phyloP scores from a whole-genome alignment of 37 sponge, comb jelly and placozoan genomes.

The Beroe ovata region DNA sequence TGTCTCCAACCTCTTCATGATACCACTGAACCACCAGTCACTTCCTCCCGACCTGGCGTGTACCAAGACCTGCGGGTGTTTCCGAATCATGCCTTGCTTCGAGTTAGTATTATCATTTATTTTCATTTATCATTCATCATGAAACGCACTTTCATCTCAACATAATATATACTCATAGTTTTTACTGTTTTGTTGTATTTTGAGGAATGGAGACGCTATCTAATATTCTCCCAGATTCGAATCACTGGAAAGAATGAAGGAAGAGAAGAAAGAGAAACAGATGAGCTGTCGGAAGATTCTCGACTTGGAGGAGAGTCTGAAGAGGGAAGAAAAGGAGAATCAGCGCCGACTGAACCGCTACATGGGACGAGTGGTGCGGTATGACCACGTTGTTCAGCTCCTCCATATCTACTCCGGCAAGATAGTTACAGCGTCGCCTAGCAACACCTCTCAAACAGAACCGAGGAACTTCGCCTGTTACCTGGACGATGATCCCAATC shows the following conservation, averaged over 20 bases:
- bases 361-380: slow-evolving; percentile 26
- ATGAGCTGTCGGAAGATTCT: slow-evolving; percentile 20
- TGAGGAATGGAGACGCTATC: no score
- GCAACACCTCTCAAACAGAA: slow-evolving; percentile 25
- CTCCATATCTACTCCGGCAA: slow-evolving; percentile 37
- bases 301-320: slow-evolving; percentile 35
- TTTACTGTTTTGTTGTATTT: no score
- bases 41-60: slow-evolving; percentile 22
- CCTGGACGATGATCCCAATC: slow-evolving; percentile 26
- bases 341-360: slow-evolving; percentile 39
- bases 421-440: slow-evolving; percentile 58
- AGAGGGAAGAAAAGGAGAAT: slow-evolving; percentile 45
- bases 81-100: slow-evolving; percentile 47
- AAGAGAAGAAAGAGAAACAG: slow-evolving; percentile 9
- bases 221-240: slow-evolving; percentile 49
- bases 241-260: slow-evolving; percentile 45
- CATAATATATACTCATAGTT: background rate
- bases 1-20: slow-evolving; percentile 65
- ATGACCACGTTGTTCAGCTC: slow-evolving; percentile 48
- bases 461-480: slow-evolving; percentile 61
- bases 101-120: slow-evolving; percentile 55
- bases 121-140: no score
- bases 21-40: slow-evolving; percentile 33
- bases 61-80: slow-evolving; percentile 52
- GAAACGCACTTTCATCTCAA: no score